These are phyloP conservation scores for Psilopogon haemacephalus DNA, from an alignment of 2,113 vertebrate genomes.

Conservation along the genomic window DNA sequence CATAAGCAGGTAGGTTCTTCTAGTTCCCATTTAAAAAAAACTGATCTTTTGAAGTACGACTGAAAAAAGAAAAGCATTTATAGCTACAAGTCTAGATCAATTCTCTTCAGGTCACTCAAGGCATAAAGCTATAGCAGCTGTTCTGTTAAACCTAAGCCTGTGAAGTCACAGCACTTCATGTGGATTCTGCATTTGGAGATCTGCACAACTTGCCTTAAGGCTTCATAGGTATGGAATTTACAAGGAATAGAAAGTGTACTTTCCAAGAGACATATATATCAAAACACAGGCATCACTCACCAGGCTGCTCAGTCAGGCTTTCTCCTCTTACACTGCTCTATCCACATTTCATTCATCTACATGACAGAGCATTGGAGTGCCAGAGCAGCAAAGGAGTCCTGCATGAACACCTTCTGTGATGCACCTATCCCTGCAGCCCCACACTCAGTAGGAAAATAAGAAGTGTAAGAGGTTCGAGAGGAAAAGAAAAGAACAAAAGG, in stretches of 20 bases:
- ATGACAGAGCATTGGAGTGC: fast-evolving
- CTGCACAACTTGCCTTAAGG: neutral
- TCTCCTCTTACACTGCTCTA: neutral
- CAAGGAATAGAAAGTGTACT: neutral
- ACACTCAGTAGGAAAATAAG: neutral
- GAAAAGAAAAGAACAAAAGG: neutral
- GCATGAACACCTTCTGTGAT: neutral
- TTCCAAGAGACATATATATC: neutral
- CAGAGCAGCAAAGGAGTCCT: neutral
- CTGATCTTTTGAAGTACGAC: neutral
- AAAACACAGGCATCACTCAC: neutral
- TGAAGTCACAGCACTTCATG: neutral
- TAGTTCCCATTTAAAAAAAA: neutral
- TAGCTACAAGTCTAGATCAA: neutral
- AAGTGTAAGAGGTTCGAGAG: neutral
- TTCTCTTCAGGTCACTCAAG: neutral
- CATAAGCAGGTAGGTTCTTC: neutral
- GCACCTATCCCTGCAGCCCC: neutral
- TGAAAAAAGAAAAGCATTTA: neutral
- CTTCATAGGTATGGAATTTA: neutral
- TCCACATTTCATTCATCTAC: neutral
- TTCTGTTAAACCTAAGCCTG: neutral
- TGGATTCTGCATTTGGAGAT: neutral
- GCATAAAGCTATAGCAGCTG: neutral
- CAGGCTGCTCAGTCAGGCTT: neutral